phyloP scores from a whole-genome alignment of 2,888 invertebrate species.

The Harpalus rufipes region DNA sequence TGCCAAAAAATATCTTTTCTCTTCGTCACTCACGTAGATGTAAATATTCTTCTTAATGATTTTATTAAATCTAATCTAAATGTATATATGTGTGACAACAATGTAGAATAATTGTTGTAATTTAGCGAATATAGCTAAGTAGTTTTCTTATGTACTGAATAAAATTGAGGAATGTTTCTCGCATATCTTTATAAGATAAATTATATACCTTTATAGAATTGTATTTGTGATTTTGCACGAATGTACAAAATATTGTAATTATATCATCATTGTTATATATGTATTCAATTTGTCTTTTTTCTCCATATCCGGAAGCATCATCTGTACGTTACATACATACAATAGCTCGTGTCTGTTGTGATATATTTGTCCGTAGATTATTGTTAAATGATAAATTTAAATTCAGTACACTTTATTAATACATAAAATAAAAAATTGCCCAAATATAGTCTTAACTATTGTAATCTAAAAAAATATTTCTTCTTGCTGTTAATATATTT shows the following conservation, averaged over 20 bases:
- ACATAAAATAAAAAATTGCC: too few species aligned
- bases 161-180: conserved; percentile 5
- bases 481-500: too few species aligned
- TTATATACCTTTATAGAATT: conserved; percentile 26
- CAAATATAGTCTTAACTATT: too few species aligned
- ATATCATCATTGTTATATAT: conserved; percentile 4
- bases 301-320: not conserved
- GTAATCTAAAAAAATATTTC: too few species aligned
- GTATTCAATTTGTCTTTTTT: not conserved
- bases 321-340: too few species aligned
- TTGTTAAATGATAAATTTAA: too few species aligned
- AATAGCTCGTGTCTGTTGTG: too few species aligned
- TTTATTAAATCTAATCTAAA: not conserved
- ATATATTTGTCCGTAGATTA: too few species aligned
- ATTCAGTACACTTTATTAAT: too few species aligned
- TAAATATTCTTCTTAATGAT: conserved; percentile 11
- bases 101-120: conserved; percentile 14
- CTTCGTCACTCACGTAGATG: conserved; percentile 30
- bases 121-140: conserved; percentile 36
- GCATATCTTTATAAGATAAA: conserved; percentile 20
- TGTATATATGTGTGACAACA: conserved; percentile 45
- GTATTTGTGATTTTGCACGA: conserved; percentile 25
- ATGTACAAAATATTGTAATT: conserved; percentile 33
- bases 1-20: conserved; percentile 55
- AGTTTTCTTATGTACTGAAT: conserved; percentile 22